Base-by-base conservation (phyloP, 1,140 invertebrate species). In the Drosophila tristis region DNA sequence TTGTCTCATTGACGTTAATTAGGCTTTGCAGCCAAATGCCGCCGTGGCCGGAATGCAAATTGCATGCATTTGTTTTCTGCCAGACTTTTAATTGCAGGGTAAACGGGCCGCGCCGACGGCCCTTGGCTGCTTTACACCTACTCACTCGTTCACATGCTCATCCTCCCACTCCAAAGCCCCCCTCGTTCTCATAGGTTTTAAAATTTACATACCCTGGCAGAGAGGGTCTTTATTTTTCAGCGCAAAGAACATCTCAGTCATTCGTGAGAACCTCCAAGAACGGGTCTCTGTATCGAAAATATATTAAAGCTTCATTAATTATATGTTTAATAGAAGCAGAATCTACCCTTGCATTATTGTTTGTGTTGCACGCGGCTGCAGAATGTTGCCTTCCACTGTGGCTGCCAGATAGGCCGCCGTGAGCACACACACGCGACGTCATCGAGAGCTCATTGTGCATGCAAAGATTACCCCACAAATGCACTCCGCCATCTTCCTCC, bases 391-490 rank as follows among this genome's bases (percentile, higher is more conserved):
- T 64, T 57, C 42, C 13, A 54, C 78, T 86, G 81, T 64, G 79
- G 47, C 48, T 57, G 45, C 45, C 57, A 86, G 80, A 85, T 86
- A 86, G 60, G 67, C 63, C 74, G 67, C 63, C 74, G 67, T 74
- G 64, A 60, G 70, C 56, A 72, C 65, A 76, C 51, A 61, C 55
- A 70, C 71, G 74, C 60, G 43, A 60, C 61, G 61, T 61, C 80
- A 80, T 73, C 55, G 75, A 50, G 43, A 76, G 72, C 63, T 65
- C 67, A 86, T 85, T 85, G 77, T 86, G 81, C 73, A 85, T 86
- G 77, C 80, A 80, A 80, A 85, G 81, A 85, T 85, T 85, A 85
- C 81, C 60, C 60, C 80, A 59, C 60, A 77, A 77, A 80, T 85
- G 77, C 31, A 76, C 73, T 62, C 6, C 26, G 54, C 43, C 58